Evolutionary conservation across 2,888 invertebrate genomes (phyloP).

Genomic region (Flexamia atlantica): DNA sequence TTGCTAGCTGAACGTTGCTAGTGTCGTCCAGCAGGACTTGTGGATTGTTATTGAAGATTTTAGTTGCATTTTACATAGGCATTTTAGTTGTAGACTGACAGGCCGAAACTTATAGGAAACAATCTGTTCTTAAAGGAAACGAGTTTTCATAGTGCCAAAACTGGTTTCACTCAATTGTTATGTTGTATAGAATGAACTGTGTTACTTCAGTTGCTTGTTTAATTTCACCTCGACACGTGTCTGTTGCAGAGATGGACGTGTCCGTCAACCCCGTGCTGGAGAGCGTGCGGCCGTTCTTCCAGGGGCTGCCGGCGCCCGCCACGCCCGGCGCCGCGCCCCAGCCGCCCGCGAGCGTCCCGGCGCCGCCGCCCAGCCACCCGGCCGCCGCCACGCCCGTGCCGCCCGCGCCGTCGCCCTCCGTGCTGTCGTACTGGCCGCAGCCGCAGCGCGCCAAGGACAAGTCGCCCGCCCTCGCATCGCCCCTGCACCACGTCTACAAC

Average conservation of each 20-base stretch:
- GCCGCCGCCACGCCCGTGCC: constrained; percentile 69
- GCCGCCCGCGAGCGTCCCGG: constrained; percentile 74
- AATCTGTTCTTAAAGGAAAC: too few species aligned
- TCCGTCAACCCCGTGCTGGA: constrained; percentile 89
- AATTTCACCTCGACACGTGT: too few species aligned
- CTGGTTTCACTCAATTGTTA: too few species aligned
- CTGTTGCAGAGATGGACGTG: constrained; percentile 80
- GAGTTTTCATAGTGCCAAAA: too few species aligned
- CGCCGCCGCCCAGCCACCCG: constrained; percentile 72
- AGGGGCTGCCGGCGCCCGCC: constrained; percentile 78
- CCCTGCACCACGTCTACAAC: constrained; percentile 56
- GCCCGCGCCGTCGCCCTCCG: constrained; percentile 66
- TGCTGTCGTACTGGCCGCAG: constrained; percentile 69
- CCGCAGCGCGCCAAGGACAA: constrained; percentile 35
- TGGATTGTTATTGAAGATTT: too few species aligned
- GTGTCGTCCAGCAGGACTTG: too few species aligned
- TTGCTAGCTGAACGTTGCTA: too few species aligned
- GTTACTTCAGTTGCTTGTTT: too few species aligned
- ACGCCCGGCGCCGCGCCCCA: constrained; percentile 48
- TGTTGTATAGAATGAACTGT: too few species aligned
- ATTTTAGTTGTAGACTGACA: too few species aligned
- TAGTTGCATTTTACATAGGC: too few species aligned
- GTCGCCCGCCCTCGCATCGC: constrained; percentile 43
- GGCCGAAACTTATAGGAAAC: too few species aligned
- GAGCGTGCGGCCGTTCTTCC: constrained; percentile 90